Base-by-base conservation (phyloP, 2,888 invertebrate genomes). In the Hypena proboscidalis region DNA sequence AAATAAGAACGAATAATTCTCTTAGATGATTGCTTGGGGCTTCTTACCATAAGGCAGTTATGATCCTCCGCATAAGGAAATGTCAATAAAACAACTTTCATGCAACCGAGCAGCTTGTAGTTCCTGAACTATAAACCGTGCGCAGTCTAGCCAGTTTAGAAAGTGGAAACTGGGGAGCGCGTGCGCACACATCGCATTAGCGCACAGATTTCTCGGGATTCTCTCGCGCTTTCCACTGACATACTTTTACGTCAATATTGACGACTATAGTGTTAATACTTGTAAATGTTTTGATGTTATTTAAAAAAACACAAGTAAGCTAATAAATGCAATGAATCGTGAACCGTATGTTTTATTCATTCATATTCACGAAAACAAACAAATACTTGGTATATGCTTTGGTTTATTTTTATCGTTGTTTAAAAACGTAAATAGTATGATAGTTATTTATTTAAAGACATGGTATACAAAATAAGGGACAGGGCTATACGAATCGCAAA, bases 181-280 rank as follows among this genome's bases (percentile, higher is more conserved):
- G 70, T 62, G 76, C 72, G 67, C 66, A 72, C 72, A 69, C 79
- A 69, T 64, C 62, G 79, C 80, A 77, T 83, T 83, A 79, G 81
- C 82, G 80, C 76, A 77, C 76, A 79, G 83, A 89, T 90, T 90
- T 90, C 90, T 83, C 85, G 85, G 87, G 90, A 90, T 78, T 88
- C 85, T 88, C 88, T 84, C 83, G 88, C 87, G 84, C 88, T 90
- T 90, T 90, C 88, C 90, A 88, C 82, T 88, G 86, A 83, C 90
- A 90, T 77, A 88, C 86, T 84, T 88, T 81, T 80, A 64, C 77
- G 47, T 54, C 51, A 67, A 61, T 64, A 66, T 63, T 67, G 61
- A 62, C 58, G 38, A 36, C 55, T 51, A 49, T 46, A 47, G 40
- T 47, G 45, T 54, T 20, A 38, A 58, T 35, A 27, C 7, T 10